Evolutionary conservation across 2,113 vertebrate genomes (phyloP), one percentile per base, ranked within the genome.

Genomic region (Phoenicopterus ruber): DNA sequence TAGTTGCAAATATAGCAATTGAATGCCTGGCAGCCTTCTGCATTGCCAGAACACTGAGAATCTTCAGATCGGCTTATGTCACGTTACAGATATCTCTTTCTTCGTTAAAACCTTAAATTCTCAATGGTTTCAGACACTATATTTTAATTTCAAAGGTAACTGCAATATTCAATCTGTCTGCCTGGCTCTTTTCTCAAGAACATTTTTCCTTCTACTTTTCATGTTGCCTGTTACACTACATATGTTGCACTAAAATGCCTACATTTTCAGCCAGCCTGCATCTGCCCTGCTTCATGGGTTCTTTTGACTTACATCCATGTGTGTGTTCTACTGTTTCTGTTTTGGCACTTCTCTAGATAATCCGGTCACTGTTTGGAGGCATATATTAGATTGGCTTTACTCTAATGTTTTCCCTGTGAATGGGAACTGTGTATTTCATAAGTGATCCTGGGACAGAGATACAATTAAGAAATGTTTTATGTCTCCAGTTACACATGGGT

Each of bases 1-100:
- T 79, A 95, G 86, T 69, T 96, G 80, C 88, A 96, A 97, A 96
- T 94, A 97, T 96, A 96, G 96, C 90, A 96, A n/a, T 69, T 91
- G 92, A 96, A 95, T 92, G 95, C 86, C 73, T 92, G 55, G 61
- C 86, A 94, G 83, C 44, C 91, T 96, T 96, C 83, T 82, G 73
- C 61, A 50, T 76, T 77, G 61, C 91, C 61, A 89, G 44, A 92
- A 91, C 61, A 79, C 44, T 57, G 11, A 61, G 24, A 87, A 84
- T 82, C 61, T 87, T 94, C 57, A 92, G 25, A 89, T 91, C 76
- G 87, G 81, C 36, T 87, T 57, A 95, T 89, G 73, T 70, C 81
- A 95, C 49, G 80, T 57, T 87, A 84, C 31, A 46, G 19, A 73
- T 91, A 94, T 31, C 74, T 83, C 65, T 18, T 90, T 67, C 78